Conservation (phyloP, 1,140 invertebrate species). For the Drosophila novamexicana region DNA sequence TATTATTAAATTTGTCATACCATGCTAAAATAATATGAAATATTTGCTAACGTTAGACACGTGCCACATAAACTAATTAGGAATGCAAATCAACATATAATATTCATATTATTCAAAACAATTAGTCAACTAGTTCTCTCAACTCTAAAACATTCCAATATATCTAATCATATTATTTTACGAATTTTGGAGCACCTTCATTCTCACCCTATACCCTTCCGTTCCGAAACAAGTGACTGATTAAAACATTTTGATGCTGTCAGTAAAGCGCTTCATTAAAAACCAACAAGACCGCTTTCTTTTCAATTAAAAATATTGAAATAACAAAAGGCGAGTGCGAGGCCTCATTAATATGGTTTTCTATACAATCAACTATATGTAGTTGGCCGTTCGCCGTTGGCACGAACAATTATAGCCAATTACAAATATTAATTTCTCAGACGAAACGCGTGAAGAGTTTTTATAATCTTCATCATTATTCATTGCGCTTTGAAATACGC, state of each 20-base stretch:
- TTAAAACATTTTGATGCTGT: constrained; percentile 54
- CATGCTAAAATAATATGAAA: not conserved
- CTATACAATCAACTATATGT: constrained; percentile 12
- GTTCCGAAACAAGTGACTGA: constrained; percentile 35
- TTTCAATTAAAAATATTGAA: constrained; percentile 76
- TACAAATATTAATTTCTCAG: constrained; percentile 82
- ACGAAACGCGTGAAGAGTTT: constrained; percentile 69
- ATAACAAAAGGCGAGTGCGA: constrained; percentile 48
- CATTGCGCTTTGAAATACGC: constrained; percentile 80
- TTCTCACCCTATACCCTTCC: not conserved
- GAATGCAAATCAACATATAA: not conserved
- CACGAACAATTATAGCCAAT: constrained; percentile 81
- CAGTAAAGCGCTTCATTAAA: constrained; percentile 68
- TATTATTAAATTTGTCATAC: constrained; percentile 36
- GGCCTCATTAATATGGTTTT: constrained; percentile 58
- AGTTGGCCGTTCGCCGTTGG: constrained; percentile 52
- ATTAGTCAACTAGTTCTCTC: no score
- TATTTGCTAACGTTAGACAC: constrained; percentile 17
- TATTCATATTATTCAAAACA: no score
- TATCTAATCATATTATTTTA: not conserved
- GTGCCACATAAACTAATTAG: constrained; percentile 25
- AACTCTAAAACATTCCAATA: not conserved
- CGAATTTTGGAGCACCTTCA: not conserved
- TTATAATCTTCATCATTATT: constrained; percentile 74
- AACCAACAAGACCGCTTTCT: constrained; percentile 61